These are phyloP conservation scores for Kryphioiulus occultus DNA, from an alignment of 2,888 invertebrate genomes.

Conservation along the genomic window DNA sequence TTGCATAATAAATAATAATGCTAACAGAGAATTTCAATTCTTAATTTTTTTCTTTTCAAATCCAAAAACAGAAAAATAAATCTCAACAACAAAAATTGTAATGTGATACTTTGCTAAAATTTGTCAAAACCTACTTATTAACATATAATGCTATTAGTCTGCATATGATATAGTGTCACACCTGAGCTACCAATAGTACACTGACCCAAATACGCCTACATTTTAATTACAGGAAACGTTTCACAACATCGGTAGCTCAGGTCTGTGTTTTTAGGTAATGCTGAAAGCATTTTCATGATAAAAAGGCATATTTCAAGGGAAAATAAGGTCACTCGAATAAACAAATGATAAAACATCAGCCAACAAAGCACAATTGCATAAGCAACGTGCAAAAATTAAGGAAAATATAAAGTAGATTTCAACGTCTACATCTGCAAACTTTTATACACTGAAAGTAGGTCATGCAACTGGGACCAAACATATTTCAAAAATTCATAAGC, in stretches of 20 bases:
- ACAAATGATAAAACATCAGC: neutral
- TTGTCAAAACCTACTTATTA: too few relatives aligned
- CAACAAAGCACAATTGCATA: neutral
- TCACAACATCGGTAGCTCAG: too few relatives aligned
- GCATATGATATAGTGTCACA: too few relatives aligned
- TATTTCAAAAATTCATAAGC: neutral
- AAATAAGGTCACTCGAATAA: neutral
- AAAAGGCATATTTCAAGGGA: neutral
- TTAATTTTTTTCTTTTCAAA: too few relatives aligned
- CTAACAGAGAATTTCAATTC: too few relatives aligned
- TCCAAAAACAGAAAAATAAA: too few relatives aligned
- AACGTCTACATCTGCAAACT: neutral
- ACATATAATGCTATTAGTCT: conserved; percentile 52
- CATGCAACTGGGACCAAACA: neutral
- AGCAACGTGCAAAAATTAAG: neutral
- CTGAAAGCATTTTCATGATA: neutral
- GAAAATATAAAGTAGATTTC: neutral
- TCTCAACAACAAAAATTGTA: too few relatives aligned
- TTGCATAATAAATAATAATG: too few relatives aligned
- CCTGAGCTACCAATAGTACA: too few relatives aligned
- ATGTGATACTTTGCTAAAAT: too few relatives aligned
- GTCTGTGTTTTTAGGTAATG: too few relatives aligned
- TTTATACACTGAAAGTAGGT: neutral
- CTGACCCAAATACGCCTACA: too few relatives aligned
- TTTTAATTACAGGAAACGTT: neutral